These are phyloP conservation scores for Acleris cristana DNA, from an alignment of 2,888 invertebrate species.

Conservation along the genomic window DNA sequence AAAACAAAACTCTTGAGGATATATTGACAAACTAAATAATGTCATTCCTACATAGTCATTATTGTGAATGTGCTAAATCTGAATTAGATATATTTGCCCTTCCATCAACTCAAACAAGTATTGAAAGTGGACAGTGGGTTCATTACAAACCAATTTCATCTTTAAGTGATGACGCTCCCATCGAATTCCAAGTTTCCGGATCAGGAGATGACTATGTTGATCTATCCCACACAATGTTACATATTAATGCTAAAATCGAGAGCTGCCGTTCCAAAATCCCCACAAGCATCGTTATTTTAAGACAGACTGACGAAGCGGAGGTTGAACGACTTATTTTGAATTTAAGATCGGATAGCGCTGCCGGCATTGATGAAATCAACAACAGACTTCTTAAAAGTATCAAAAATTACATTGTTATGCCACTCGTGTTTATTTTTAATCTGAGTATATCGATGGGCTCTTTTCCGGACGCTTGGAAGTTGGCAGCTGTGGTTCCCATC, in stretches of 20 bases:
- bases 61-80: too few relatives aligned
- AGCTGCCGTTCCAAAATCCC: background rate
- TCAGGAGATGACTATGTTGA: too few relatives aligned
- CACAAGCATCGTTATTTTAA: conserved; percentile 32
- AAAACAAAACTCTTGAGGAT: too few relatives aligned
- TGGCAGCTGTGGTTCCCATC: background rate
- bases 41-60: too few relatives aligned
- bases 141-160: too few relatives aligned
- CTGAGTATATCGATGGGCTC: background rate
- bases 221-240: too few relatives aligned
- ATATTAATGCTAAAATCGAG: conserved; percentile 15
- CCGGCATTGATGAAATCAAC: background rate
- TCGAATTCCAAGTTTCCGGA: too few relatives aligned
- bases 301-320: conserved; percentile 34
- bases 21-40: too few relatives aligned
- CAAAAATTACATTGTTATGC: background rate
- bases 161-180: too few relatives aligned
- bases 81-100: too few relatives aligned
- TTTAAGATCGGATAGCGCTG: conserved; percentile 21
- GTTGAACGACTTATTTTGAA: conserved; percentile 20
- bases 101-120: too few relatives aligned
- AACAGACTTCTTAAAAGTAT: background rate
- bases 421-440: background rate
- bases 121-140: too few relatives aligned
- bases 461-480: background rate